These are phyloP conservation scores for Bettongia penicillata DNA, from an alignment of 2,113 vertebrate genomes.

Conservation along the genomic window DNA sequence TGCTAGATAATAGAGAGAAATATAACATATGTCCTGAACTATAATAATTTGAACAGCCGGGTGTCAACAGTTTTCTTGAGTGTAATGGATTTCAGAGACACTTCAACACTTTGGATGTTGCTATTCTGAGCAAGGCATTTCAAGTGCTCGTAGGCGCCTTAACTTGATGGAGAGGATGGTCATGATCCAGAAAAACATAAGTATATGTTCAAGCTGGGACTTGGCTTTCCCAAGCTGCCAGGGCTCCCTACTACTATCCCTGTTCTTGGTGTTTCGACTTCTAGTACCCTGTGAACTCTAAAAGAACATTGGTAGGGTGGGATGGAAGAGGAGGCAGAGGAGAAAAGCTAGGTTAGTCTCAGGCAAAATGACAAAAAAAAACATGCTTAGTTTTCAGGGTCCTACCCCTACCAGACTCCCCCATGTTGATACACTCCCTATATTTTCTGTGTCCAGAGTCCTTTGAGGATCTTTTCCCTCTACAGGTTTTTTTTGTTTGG, in stretches of 20 bases:
- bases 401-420: neutral
- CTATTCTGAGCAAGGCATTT: neutral
- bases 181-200: neutral
- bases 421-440: neutral
- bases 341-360: neutral
- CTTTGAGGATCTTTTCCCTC: neutral
- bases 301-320: neutral
- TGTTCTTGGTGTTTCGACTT: fast-evolving
- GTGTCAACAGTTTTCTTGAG: neutral
- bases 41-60: neutral
- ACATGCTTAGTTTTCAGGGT: neutral
- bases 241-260: neutral
- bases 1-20: neutral
- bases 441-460: neutral
- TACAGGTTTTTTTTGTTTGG: neutral
- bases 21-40: neutral
- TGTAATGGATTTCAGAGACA: conserved; percentile 46
- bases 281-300: neutral
- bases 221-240: neutral
- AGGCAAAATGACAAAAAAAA: neutral
- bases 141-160: neutral
- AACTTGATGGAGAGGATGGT: neutral
- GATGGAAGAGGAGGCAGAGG: neutral
- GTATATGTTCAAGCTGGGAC: neutral
- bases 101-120: conserved; percentile 15